phyloP scores from a whole-genome alignment of 2,888 invertebrate genomes.

The Hedychridium roseum region DNA sequence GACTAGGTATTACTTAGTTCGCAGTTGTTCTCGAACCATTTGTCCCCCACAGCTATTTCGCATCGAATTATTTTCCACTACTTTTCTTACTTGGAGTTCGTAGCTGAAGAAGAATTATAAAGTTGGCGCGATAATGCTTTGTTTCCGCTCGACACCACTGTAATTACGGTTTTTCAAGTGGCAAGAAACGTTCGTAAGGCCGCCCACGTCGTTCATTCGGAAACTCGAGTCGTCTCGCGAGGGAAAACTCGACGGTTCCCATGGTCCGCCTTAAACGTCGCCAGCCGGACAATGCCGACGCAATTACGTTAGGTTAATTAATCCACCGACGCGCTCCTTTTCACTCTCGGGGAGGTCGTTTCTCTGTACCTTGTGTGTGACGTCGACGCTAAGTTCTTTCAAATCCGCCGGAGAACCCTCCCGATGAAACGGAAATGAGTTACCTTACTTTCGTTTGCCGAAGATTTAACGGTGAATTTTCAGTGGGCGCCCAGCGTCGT shows the following conservation, averaged over 20 bases:
- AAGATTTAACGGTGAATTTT: constrained; percentile 54
- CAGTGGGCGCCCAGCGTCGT: constrained; percentile 3
- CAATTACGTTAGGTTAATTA: constrained; percentile 54
- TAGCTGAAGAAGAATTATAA: too few species aligned
- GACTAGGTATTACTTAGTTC: constrained; percentile 22
- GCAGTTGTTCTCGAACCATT: neutral
- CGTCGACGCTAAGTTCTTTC: constrained; percentile 32
- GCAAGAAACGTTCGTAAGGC: too few species aligned
- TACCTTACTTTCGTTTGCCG: constrained; percentile 51
- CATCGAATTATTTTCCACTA: too few species aligned
- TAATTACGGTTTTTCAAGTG: too few species aligned
- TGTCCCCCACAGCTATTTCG: constrained; percentile 4
- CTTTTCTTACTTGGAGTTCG: too few species aligned
- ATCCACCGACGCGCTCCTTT: constrained; percentile 34
- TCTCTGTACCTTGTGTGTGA: constrained; percentile 18
- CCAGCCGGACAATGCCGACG: constrained; percentile 32
- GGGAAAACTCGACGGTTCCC: too few species aligned
- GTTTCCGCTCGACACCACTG: too few species aligned
- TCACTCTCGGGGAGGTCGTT: constrained; percentile 4
- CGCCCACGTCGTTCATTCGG: too few species aligned
- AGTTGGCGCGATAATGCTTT: too few species aligned
- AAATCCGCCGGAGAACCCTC: constrained; percentile 36
- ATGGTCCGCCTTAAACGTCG: constrained; percentile 19
- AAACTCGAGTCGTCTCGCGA: too few species aligned
- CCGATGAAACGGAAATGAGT: constrained; percentile 55